Evolutionary conservation across 2,888 invertebrate species (phyloP), one percentile per base, ranked within the genome.

Genomic region (Heteropelma amictum): DNA sequence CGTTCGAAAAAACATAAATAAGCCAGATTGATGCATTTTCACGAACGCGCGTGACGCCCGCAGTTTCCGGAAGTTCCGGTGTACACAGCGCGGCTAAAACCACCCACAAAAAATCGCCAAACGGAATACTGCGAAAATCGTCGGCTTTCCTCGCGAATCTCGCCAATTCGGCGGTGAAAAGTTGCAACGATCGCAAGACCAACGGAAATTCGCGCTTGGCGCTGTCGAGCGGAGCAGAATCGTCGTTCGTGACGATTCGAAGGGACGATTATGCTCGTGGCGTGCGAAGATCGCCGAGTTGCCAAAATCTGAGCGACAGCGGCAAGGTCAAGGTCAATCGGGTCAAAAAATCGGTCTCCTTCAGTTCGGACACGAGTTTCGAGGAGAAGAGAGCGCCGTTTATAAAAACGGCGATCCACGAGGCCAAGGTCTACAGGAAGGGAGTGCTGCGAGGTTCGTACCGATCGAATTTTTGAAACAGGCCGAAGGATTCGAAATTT

Each of bases 301-400:
- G 78, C 14, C 81, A 79, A 23, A 82, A 80, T 33, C 70, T 84
- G 38, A 79, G 79, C 33, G 71, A 63, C 54, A 56, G 74, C 42
- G 77, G 80, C 61, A 81, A 77, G 40, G 81, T 79, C 47, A 80
- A 77, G 21, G 67, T 53, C 14, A 47, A 47, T 14, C 21, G 21
- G 1, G 84, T 85, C 8, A 88, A 87, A 68, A 88, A 88, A 70
- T 87, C 86, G 5, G 89, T 89, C 2, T 89, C 89, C 2, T 88
- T 89, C 79, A 87, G 88, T 72, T 83, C 85, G 21, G 88, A 88
- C 69, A 88, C 88, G 63, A 86, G 85, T 58, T 88, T 88, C 61
- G 82, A 85, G 54, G 83, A 83, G 63, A 85, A 80, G 40, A 76
- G 82, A 69, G 79, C 83, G 3, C 77, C 80, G 12, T 79, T 81